Conservation (phyloP, 2,888 invertebrate species). For the Agrenia bidenticulata region DNA sequence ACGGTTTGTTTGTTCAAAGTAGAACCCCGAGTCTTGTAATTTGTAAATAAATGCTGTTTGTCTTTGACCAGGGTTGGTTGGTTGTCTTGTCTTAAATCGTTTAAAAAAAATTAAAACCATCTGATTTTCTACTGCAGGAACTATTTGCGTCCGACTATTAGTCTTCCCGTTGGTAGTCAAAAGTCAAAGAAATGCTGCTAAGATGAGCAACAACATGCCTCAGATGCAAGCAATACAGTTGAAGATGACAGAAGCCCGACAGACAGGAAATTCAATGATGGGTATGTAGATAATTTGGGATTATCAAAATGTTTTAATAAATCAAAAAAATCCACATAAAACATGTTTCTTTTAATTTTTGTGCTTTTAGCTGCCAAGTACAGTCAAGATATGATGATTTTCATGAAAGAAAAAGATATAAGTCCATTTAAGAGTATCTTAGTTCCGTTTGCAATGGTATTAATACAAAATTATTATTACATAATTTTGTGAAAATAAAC, state of each 20-base stretch:
- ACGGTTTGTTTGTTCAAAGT: too few species aligned
- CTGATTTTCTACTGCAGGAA: too few species aligned
- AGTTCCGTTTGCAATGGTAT: conserved; percentile 74
- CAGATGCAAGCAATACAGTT: conserved; percentile 76
- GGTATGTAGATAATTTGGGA: conserved; percentile 57
- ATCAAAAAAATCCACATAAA: too few species aligned
- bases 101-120: too few species aligned
- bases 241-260: conserved; percentile 83
- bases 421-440: conserved; percentile 78
- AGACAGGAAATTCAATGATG: conserved; percentile 76
- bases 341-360: neutral
- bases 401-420: conserved; percentile 78
- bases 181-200: conserved; percentile 76
- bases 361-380: conserved; percentile 64
- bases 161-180: conserved; percentile 84
- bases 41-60: too few species aligned
- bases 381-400: conserved; percentile 74
- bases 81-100: too few species aligned
- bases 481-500: conserved; percentile 1
- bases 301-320: too few species aligned
- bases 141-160: conserved; percentile 69
- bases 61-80: too few species aligned
- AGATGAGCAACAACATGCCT: conserved; percentile 83
- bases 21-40: too few species aligned
- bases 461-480: conserved; percentile 23